phyloP scores from a whole-genome alignment of 2,113 vertebrate genomes.

The Callorhinus ursinus region DNA sequence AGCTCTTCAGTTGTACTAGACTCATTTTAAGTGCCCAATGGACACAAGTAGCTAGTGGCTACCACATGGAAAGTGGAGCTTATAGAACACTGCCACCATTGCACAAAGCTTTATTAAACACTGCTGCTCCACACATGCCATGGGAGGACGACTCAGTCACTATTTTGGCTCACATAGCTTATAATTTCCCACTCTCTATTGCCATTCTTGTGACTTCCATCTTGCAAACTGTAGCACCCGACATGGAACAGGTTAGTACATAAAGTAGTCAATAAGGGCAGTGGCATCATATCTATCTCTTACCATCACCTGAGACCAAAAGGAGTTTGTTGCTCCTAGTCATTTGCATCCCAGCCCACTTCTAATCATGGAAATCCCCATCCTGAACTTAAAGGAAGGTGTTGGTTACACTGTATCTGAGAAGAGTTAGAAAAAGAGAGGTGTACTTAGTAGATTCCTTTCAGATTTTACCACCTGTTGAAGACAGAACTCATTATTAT shows the following conservation, averaged over 20 bases:
- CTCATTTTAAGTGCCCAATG: neutral
- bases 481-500: neutral
- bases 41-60: neutral
- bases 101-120: conserved; percentile 22
- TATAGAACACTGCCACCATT: neutral
- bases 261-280: neutral
- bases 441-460: neutral
- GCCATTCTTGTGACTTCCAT: neutral
- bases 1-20: neutral
- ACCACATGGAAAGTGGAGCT: neutral
- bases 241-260: neutral
- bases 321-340: neutral
- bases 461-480: neutral
- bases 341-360: neutral
- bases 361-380: neutral
- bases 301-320: neutral
- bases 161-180: neutral
- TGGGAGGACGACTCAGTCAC: neutral
- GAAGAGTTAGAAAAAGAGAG: neutral
- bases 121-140: neutral
- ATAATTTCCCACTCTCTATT: neutral
- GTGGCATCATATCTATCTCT: neutral
- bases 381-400: neutral
- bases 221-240: neutral
- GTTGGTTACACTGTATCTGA: neutral